These are phyloP conservation scores for Macrotrachela quadricornifera DNA, from an alignment of 1,140 invertebrate genomes.

Conservation along the genomic window DNA sequence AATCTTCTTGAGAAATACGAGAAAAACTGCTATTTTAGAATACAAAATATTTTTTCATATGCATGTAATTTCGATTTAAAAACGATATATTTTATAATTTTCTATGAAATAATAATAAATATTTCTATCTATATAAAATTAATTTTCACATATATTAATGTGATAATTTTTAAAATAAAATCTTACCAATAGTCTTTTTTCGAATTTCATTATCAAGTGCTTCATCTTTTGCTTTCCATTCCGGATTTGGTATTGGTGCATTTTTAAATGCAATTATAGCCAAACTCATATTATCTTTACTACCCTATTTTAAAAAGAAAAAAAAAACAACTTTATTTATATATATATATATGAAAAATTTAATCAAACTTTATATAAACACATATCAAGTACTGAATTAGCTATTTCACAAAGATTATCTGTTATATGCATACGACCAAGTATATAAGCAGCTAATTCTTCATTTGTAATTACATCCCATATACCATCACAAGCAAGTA, in stretches of 20 bases:
- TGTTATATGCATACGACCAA: constrained; percentile 62
- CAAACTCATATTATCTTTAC: constrained; percentile 98
- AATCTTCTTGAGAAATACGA: too few relatives aligned
- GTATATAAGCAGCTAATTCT: constrained; percentile 77
- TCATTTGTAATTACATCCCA: constrained; percentile 92
- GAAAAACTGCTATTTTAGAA: too few relatives aligned
- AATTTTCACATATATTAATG: too few relatives aligned
- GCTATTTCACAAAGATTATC: constrained; percentile 67
- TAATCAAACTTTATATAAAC: constrained; percentile 67
- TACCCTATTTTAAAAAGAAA: constrained; percentile 54
- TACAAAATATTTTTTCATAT: too few relatives aligned
- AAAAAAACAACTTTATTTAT: not conserved
- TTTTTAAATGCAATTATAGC: constrained; percentile 64
- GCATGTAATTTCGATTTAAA: too few relatives aligned
- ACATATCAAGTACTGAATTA: constrained; percentile 90
- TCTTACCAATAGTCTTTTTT: not conserved
- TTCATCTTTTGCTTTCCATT: constrained; percentile 3
- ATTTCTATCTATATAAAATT: too few relatives aligned
- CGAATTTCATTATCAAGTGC: not conserved
- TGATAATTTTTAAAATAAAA: too few relatives aligned
- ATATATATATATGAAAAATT: not conserved
- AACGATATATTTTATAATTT: too few relatives aligned
- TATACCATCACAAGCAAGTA: constrained; percentile 95
- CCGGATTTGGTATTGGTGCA: not conserved
- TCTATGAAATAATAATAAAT: too few relatives aligned